Percentiles rank a stretch among this genome's conserved stretches.
Conservation (phyloP, 2,888 invertebrate species). For the Bombylius discolor region DNA sequence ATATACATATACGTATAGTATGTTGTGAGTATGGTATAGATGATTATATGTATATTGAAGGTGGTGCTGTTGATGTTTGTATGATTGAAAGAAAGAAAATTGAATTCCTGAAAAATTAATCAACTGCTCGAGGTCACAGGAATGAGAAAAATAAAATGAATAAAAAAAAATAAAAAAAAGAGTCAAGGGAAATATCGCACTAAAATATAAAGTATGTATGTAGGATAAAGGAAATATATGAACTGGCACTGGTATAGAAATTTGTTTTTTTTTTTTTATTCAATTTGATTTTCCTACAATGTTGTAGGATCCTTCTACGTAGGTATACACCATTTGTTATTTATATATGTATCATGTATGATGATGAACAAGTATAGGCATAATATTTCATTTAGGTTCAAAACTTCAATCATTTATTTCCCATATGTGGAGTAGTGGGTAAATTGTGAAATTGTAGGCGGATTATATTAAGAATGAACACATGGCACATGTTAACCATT, state of each 20-base stretch:
- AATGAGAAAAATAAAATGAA: background rate
- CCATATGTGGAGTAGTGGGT: background rate
- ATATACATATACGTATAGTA: no score
- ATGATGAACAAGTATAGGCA: no score
- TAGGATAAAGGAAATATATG: background rate
- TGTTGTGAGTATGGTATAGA: no score
- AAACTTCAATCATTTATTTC: conserved; percentile 1
- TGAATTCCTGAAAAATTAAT: conserved; percentile 14
- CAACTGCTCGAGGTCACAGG: conserved; percentile 2
- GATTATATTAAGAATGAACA: background rate
- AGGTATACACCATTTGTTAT: no score
- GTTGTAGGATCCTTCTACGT: no score
- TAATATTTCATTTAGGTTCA: background rate
- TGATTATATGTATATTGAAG: background rate
- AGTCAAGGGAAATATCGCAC: background rate
- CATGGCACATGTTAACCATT: conserved; percentile 7
- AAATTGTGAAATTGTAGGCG: background rate
- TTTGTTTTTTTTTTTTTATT: background rate
- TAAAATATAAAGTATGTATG: background rate
- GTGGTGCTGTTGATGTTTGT: conserved; percentile 1
- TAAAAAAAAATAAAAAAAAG: background rate
- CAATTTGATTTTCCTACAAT: no score
- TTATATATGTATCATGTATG: no score
- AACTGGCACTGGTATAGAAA: background rate
- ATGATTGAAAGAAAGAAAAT: conserved; percentile 10